These are phyloP conservation scores for Silurus meridionalis DNA, from an alignment of 2,113 vertebrate genomes.

Conservation along the genomic window DNA sequence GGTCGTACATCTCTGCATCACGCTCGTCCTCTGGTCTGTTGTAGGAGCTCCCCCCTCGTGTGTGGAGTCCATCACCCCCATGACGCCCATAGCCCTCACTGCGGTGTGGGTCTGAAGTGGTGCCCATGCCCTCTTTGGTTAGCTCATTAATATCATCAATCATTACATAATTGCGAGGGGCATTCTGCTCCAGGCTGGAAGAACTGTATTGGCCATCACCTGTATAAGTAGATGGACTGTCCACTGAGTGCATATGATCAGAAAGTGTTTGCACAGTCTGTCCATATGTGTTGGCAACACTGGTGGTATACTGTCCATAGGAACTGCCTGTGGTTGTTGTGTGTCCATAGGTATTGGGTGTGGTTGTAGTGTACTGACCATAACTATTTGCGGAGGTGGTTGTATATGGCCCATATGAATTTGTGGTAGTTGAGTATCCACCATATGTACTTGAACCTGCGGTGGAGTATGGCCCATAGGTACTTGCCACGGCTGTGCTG, in stretches of 20 bases:
- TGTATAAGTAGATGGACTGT: constrained; percentile 81
- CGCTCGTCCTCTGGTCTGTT: constrained; percentile 89
- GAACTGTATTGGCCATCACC: constrained; percentile 85
- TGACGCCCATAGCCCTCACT: constrained; percentile 70
- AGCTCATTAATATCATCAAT: constrained; percentile 97
- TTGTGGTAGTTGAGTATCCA: constrained; percentile 64
- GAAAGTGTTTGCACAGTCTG: constrained; percentile 61
- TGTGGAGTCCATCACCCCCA: constrained; percentile 59
- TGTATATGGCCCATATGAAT: constrained; percentile 81
- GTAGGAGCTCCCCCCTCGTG: constrained; percentile 82
- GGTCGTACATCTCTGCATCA: constrained; percentile 93
- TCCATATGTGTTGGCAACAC: constrained; percentile 78
- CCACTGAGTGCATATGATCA: constrained; percentile 69
- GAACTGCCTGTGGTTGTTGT: constrained; percentile 74
- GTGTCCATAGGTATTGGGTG: constrained; percentile 71
- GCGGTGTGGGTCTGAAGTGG: constrained; percentile 80
- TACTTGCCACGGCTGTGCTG: constrained; percentile 69
- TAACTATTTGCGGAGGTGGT: constrained; percentile 66
- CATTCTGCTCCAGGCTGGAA: constrained; percentile 89
- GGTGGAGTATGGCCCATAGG: constrained; percentile 71
- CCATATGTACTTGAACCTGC: constrained; percentile 70
- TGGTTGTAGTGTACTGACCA: constrained; percentile 56
- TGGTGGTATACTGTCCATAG: constrained; percentile 74
- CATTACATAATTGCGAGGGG: constrained; percentile 96
- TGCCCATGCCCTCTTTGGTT: constrained; percentile 87